These are phyloP conservation scores for Eugnorisma glareosa DNA, from an alignment of 2,888 invertebrate genomes.

Conservation along the genomic window DNA sequence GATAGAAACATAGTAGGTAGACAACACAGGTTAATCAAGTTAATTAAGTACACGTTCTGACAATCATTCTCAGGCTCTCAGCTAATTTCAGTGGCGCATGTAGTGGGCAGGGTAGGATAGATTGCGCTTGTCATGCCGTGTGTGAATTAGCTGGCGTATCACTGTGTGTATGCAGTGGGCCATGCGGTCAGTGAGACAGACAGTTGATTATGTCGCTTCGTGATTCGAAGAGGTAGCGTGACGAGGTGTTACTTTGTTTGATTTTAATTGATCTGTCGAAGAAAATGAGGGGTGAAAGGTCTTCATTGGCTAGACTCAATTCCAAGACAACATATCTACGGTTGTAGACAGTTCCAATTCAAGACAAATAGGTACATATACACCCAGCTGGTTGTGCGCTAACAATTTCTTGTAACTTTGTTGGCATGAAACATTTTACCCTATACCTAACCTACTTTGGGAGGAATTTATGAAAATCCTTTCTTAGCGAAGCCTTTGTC, in stretches of 20 bases:
- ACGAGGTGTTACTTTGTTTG: constrained; percentile 20
- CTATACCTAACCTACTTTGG: constrained; percentile 12
- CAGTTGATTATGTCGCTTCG: constrained; percentile 39
- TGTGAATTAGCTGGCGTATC: constrained; percentile 45
- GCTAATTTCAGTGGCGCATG: constrained; percentile 46
- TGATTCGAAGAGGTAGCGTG: constrained; percentile 15
- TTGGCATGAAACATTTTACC: constrained; percentile 16
- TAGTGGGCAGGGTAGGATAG: constrained; percentile 49
- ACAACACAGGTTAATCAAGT: constrained; percentile 39
- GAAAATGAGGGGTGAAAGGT: background rate
- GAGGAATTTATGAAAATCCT: constrained; percentile 41
- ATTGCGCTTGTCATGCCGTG: constrained; percentile 52
- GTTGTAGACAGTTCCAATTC: background rate
- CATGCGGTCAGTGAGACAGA: constrained; percentile 14
- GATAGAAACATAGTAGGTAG: background rate
- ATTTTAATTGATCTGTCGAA: constrained; percentile 19
- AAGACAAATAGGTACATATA: background rate
- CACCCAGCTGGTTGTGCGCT: background rate
- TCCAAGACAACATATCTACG: background rate
- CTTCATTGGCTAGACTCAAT: background rate
- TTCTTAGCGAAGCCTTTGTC: constrained; percentile 12
- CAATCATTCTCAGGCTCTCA: constrained; percentile 33
- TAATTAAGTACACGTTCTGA: constrained; percentile 40
- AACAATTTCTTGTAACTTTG: constrained; percentile 1
- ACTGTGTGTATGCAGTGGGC: constrained; percentile 22